Evolutionary conservation across 1,140 invertebrate species (phyloP), one percentile per base, ranked within the genome.

Genomic region (Drosophila eugracilis): DNA sequence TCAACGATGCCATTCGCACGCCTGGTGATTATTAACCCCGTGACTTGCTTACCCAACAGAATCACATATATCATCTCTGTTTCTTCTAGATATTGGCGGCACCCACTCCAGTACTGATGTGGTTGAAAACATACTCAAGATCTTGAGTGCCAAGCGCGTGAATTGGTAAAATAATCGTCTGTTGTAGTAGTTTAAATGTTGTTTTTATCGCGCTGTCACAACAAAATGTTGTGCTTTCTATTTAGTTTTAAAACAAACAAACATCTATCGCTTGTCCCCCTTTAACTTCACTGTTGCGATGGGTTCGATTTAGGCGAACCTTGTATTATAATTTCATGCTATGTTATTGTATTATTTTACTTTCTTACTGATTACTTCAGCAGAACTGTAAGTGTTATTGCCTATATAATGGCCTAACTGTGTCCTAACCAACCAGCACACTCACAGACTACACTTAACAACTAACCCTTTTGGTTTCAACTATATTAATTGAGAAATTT

Each of bases 1-100:
- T 96, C 86, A 94, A 95, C 36, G 97, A 97, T 90, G 93, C 95
- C 69, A 93, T 98, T 34, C 94, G 96, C 57, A 98, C 97, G 1
- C 94, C 95, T 57, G 94, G 95, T 95, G 36, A 94, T 92, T 55
- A 22, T 6, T 1, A 19, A 39, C 3, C 19, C 7, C 14, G 30
- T 14, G 6, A 4, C 1, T 14, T 7, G 2, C 4, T 55, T 4
- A 28, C 30, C 17, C 9, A 22, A 32, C 21, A 44, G 19, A 14
- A 30, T 5, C 1, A 15, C 3, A 19, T 21, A 34, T n/a, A 57
- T 32, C 5, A 1, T 26, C 17, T 14, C 0, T 22, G n/a, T 45
- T 15, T 53, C 71, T 62, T 84, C 17, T 45, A 91, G 95, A 96
- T 91, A 91, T 95, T 34, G 95, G 95, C 12, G 95, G 95, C 7